Percentiles rank a stretch among this genome's conserved stretches.
These are phyloP conservation scores for Chrysomela aeneicollis DNA, from an alignment of 2,888 invertebrate genomes.

Conservation along the genomic window DNA sequence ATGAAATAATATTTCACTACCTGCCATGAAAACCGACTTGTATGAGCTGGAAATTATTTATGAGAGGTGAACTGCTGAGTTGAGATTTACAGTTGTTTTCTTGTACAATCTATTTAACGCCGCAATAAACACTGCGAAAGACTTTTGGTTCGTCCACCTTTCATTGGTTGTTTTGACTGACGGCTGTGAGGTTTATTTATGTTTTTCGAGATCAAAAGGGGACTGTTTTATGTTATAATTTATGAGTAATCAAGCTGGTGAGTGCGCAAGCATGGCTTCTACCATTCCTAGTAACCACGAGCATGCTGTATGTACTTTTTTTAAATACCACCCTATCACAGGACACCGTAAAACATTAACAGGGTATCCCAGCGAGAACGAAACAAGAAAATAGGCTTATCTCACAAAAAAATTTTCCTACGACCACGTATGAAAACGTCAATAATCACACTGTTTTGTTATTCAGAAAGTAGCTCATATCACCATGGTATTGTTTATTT, in stretches of 20 bases:
- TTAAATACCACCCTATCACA: no score
- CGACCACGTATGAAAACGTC: no score
- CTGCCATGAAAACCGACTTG: slow-evolving; percentile 24
- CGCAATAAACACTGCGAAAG: slow-evolving; percentile 55
- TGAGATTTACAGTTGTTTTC: slow-evolving; percentile 55
- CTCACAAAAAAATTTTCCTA: no score
- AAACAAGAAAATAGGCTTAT: no score
- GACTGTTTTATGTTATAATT: slow-evolving; percentile 59
- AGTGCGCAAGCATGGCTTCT: slow-evolving; percentile 52
- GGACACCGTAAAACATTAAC: no score
- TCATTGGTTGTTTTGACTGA: slow-evolving; percentile 53
- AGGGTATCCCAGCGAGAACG: no score
- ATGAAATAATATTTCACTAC: slow-evolving; percentile 24
- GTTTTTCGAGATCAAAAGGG: slow-evolving; percentile 57
- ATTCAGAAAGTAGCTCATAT: no score
- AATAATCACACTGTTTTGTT: no score
- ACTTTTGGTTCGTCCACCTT: slow-evolving; percentile 55
- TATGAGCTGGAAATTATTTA: slow-evolving; percentile 50
- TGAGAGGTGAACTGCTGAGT: slow-evolving; percentile 52
- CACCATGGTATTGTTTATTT: no score
- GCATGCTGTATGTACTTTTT: slow-evolving; percentile 12
- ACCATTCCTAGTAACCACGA: slow-evolving; percentile 38
- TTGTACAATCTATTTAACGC: slow-evolving; percentile 53
- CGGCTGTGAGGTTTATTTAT: slow-evolving; percentile 56
- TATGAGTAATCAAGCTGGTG: slow-evolving; percentile 57